Conservation (phyloP, 1,140 invertebrate species). For the Cyclargus thomasi region DNA sequence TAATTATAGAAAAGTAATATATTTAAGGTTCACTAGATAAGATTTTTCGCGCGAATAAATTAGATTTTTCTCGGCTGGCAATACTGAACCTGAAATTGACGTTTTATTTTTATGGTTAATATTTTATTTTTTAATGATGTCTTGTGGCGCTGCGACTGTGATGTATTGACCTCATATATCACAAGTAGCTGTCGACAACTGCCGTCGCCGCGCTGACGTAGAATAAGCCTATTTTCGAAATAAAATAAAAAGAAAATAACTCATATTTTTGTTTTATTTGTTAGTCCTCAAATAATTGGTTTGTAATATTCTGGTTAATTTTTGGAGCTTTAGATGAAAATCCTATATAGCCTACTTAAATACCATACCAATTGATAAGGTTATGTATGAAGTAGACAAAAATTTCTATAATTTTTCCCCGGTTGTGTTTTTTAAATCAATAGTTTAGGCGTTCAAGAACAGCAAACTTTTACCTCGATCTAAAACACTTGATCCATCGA, state of each 20-base stretch:
- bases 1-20: slow-evolving; percentile 43
- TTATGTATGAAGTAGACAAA: too few species aligned
- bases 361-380: too few species aligned
- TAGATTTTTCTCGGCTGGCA: slow-evolving; percentile 29
- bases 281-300: neutral
- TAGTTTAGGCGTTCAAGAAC: too few species aligned
- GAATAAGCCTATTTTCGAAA: slow-evolving; percentile 57
- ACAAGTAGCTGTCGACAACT: slow-evolving; percentile 7
- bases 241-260: slow-evolving; percentile 41
- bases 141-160: neutral
- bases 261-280: slow-evolving; percentile 32
- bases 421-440: too few species aligned
- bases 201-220: slow-evolving; percentile 22
- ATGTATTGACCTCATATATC: neutral
- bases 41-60: slow-evolving; percentile 31
- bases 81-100: slow-evolving; percentile 34
- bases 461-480: too few species aligned
- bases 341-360: too few species aligned
- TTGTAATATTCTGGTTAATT: too few species aligned
- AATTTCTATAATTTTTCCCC: too few species aligned
- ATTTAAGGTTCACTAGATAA: slow-evolving; percentile 49
- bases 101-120: slow-evolving; percentile 32
- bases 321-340: too few species aligned
- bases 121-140: slow-evolving; percentile 24
- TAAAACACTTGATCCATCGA: too few species aligned